These are phyloP conservation scores for Andrena trimmerana DNA, from an alignment of 2,888 invertebrate species.

Conservation along the genomic window DNA sequence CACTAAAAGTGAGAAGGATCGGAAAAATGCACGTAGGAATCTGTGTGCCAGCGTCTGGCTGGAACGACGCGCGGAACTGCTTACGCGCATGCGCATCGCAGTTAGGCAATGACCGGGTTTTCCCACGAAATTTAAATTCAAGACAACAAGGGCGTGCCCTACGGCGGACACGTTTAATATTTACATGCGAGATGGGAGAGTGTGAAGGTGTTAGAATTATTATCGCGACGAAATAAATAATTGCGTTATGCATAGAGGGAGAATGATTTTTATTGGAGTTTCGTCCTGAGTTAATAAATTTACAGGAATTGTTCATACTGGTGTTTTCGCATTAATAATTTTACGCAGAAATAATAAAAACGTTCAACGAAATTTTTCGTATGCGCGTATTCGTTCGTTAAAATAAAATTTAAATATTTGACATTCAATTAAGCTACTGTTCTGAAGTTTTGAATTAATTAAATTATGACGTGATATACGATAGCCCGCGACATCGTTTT, in stretches of 20 bases:
- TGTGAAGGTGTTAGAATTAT: background rate
- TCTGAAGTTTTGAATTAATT: background rate
- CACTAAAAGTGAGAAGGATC: constrained; percentile 5
- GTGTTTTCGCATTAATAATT: background rate
- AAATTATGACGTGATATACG: background rate
- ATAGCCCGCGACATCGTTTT: too few species aligned
- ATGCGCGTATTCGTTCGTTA: background rate
- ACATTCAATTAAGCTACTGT: background rate
- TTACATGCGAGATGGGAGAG: background rate
- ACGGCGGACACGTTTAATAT: constrained; percentile 20
- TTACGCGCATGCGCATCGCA: background rate
- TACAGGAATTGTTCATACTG: background rate
- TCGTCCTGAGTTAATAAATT: background rate
- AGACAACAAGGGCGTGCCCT: constrained; percentile 46
- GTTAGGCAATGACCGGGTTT: constrained; percentile 47
- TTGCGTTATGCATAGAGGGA: background rate
- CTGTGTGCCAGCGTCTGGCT: constrained; percentile 19
- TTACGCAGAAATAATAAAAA: background rate
- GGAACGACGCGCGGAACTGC: background rate
- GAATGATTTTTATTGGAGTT: background rate
- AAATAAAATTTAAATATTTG: background rate
- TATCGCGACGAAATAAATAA: constrained; percentile 5
- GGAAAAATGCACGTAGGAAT: constrained; percentile 6
- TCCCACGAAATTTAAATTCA: constrained; percentile 48
- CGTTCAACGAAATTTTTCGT: background rate